Evolutionary conservation across 2,113 vertebrate species (phyloP).

Genomic region (Xiphophorus hellerii): DNA sequence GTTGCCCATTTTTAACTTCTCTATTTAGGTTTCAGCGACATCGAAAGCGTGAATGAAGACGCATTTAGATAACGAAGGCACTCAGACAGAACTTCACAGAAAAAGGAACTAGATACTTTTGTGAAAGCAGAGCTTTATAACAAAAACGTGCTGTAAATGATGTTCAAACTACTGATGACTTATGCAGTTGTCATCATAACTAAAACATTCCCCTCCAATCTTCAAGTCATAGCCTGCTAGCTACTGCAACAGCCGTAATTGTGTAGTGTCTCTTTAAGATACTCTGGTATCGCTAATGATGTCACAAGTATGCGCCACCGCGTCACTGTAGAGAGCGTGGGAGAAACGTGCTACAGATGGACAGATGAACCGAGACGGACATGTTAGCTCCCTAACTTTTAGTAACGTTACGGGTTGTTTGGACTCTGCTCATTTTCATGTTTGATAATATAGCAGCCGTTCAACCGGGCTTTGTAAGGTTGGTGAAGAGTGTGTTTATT

Average conservation of each 20-base stretch:
- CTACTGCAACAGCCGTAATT: not conserved
- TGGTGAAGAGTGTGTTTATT: no score
- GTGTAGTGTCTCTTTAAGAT: no score
- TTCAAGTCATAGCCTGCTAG: slow-evolving; percentile 40
- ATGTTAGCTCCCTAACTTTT: no score
- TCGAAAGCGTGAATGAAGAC: slow-evolving; percentile 10
- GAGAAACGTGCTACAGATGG: no score
- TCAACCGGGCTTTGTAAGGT: no score
- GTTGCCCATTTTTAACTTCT: not conserved
- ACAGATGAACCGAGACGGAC: no score
- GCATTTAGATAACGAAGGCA: slow-evolving; percentile 1
- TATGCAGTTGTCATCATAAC: slow-evolving; percentile 43
- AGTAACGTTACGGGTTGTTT: no score
- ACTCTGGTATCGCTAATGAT: no score
- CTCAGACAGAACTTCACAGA: slow-evolving; percentile 2
- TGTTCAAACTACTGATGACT: slow-evolving; percentile 14
- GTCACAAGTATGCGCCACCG: no score
- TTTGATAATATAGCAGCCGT: no score
- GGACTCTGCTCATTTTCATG: no score
- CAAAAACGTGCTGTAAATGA: slow-evolving; percentile 4
- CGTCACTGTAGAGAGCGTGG: no score
- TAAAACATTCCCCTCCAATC: slow-evolving; percentile 9
- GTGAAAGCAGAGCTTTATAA: slow-evolving; percentile 31
- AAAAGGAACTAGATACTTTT: slow-evolving; percentile 27
- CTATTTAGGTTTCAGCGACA: not conserved